phyloP scores from a whole-genome alignment of 2,113 vertebrate genomes.

The Climacteris rufus region DNA sequence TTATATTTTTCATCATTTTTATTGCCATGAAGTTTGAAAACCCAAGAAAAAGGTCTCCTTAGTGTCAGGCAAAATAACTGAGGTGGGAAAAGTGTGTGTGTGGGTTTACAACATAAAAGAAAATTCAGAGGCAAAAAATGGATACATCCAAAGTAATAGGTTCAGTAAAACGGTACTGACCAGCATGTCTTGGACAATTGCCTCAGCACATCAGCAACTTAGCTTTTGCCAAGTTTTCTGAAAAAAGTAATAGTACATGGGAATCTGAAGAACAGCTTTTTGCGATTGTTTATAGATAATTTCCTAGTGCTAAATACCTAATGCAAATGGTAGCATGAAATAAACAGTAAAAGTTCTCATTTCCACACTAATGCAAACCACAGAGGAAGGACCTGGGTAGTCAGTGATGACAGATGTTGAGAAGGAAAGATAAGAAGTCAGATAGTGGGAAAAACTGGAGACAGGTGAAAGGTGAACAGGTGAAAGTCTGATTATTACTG shows the following conservation, averaged over 20 bases:
- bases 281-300: not conserved
- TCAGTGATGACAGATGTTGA: not conserved
- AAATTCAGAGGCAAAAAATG: not conserved
- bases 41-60: not conserved
- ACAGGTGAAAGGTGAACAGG: not conserved
- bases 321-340: not conserved
- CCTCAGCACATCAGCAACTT: not conserved
- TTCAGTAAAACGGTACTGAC: not conserved
- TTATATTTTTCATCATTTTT: not conserved
- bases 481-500: not conserved
- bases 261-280: not conserved
- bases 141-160: not conserved
- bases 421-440: not conserved
- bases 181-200: not conserved
- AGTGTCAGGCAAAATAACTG: not conserved
- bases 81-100: rapidly evolving
- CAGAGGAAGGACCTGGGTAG: not conserved
- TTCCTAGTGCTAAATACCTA: not conserved
- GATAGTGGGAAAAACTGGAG: not conserved
- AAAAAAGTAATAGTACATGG: not conserved
- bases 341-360: not conserved
- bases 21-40: not conserved
- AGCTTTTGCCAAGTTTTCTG: not conserved
- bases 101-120: not conserved
- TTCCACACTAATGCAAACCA: not conserved